Percentiles rank a stretch among this genome's conserved stretches.
Conservation (phyloP, 2,113 vertebrate genomes). For the Gymnarchus niloticus region DNA sequence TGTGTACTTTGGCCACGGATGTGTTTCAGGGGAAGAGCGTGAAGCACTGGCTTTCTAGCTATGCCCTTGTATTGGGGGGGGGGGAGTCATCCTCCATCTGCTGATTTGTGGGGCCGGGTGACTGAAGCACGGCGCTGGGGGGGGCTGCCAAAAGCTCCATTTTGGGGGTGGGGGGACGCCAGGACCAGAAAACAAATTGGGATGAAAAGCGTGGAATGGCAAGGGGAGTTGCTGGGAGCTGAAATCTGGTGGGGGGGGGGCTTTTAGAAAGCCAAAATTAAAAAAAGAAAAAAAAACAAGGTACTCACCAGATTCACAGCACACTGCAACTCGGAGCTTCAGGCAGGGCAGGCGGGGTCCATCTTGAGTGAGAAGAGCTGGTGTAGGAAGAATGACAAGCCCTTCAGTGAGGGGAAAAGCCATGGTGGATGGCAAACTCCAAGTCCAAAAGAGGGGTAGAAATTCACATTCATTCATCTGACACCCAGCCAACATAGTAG, state of each 20-base stretch:
- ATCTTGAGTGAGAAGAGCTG: constrained; percentile 63
- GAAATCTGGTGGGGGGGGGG: neutral
- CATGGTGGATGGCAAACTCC: neutral
- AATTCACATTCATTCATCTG: neutral
- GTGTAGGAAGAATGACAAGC: constrained; percentile 14
- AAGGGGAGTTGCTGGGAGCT: neutral
- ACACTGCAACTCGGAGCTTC: constrained; percentile 65
- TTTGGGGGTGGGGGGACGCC: neutral
- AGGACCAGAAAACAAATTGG: neutral
- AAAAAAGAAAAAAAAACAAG: no score
- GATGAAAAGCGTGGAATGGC: neutral
- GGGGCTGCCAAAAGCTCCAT: no score
- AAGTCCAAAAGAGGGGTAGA: neutral
- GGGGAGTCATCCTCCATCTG: no score
- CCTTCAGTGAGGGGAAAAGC: constrained; percentile 7
- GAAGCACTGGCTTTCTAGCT: neutral
- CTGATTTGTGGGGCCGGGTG: neutral
- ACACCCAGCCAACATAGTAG: neutral
- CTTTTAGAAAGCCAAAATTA: no score
- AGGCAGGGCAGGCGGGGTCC: constrained; percentile 64
- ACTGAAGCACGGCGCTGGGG: neutral
- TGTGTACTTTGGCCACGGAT: neutral
- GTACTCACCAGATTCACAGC: constrained; percentile 63
- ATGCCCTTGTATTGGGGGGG: neutral
- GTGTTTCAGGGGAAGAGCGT: neutral